Evolutionary conservation across 2,888 invertebrate genomes (phyloP), one percentile per base, ranked within the genome.

Genomic region (Tachina lurida): DNA sequence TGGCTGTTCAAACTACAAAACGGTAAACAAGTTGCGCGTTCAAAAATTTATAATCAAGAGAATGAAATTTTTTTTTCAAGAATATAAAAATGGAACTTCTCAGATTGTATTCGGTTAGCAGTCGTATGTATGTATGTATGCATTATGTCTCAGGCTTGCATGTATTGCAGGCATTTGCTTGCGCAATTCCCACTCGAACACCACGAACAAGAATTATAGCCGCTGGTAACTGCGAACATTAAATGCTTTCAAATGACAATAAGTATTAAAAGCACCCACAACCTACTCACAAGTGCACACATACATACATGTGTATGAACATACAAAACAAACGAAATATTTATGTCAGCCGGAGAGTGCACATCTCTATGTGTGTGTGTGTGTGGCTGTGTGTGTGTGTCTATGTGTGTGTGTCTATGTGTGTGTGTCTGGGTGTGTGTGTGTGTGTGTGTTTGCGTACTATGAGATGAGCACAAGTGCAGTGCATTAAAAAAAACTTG

Each of bases 201-300:
- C 75, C 82, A 82, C 82, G 54, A 74, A 75, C 82, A 77, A 75
- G 58, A 75, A 82, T 79, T 82, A 75, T 70, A 65, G 67, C 76
- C 47, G 52, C 76, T 80, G 58, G 76, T 71, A 86, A 73, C 71
- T 60, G 17, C 60, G 62, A 75, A 86, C 76, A 76, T 83, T 86
- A 83, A 79, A 86, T 79, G 49, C 70, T 76, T 86, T 86, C 60
- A 83, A 86, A 67, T 78, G 73, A 78, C 67, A 77, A 67, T 74
- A 78, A 78, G 54, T 67, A 45, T 54, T 68, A 78, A 43, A 39
- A 47, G n/a, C 41, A 62, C 49, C 49, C 15, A 43, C n/a, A n/a
- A n/a, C 17, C 19, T 65, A 41, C 47, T 58, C 39, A 45, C 39
- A 74, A 10, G n/a, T 0, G n/a, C 45, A 65, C 45, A 45, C 47